phyloP scores from a whole-genome alignment of 2,113 vertebrate genomes.

The Myanophis thanlyinensis region DNA sequence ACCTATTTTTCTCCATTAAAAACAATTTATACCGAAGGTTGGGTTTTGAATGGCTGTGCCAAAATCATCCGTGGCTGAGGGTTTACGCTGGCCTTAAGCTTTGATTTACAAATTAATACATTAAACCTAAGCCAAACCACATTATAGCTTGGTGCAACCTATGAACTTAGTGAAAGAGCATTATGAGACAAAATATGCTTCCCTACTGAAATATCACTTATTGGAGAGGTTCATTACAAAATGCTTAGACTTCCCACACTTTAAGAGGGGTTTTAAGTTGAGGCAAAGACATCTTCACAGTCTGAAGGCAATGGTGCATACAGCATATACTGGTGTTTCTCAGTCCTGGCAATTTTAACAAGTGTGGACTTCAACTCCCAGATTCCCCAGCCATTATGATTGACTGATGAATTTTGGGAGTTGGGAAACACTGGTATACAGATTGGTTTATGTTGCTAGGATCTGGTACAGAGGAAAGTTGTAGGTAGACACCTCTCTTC shows the following conservation, averaged over 20 bases:
- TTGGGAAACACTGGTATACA: neutral
- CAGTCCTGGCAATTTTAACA: neutral
- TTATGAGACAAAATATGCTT: neutral
- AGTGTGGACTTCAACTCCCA: neutral
- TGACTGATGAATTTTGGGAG: neutral
- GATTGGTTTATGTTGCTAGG: neutral
- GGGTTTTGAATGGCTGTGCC: neutral
- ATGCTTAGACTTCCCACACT: neutral
- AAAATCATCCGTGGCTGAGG: neutral
- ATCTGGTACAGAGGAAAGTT: neutral
- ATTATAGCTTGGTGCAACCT: neutral
- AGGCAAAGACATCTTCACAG: neutral
- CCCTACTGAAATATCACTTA: neutral
- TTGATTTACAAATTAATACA: neutral
- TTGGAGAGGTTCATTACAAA: neutral
- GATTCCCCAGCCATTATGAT: neutral
- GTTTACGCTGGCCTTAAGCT: neutral
- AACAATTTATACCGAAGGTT: neutral
- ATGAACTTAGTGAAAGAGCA: neutral
- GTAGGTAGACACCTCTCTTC: neutral
- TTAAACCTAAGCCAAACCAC: neutral
- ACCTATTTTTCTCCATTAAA: neutral
- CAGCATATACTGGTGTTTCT: neutral
- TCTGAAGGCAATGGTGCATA: neutral
- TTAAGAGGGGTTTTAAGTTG: neutral